Evolutionary conservation across 2,888 invertebrate species (phyloP), one percentile per base, ranked within the genome.

Genomic region (Smittia aterrima): DNA sequence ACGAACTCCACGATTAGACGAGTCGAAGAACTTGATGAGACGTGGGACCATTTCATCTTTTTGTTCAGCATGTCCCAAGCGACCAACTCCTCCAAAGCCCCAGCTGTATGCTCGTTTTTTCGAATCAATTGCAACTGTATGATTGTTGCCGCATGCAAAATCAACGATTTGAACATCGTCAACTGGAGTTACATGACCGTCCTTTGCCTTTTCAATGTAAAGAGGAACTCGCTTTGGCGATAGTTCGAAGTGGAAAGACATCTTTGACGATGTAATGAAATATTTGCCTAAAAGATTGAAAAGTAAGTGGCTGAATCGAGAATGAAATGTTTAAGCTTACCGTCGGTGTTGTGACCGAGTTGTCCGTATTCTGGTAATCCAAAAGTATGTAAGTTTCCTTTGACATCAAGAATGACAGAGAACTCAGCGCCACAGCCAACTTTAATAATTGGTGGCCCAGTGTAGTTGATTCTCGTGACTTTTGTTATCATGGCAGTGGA

Each of bases 41-140:
- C 92, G 85, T 25, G 91, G 91, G 54, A 95, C 92, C 83, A 92
- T 86, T 83, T 97, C 96, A 82, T 97, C 96, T 80, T 93, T 93
- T 75, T 90, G 95, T 79, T 95, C 96, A 6, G 95, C 92, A 84
- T 97, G 96, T 0, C 96, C 97, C 13, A 97, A 85, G 1, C 97
- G 89, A 0, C 96, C 96, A 79, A 96, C 94, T 0, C 96, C 97
- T 11, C 96, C 96, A 82, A 96, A 97, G 20, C 97, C 96, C 96
- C 96, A 97, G 72, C 95, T 94, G 83, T 88, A 97, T 0, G 93
- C 92, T 11, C 96, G 88, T 82, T 92, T 94, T 81, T 91, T 91
- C 0, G 92, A 90, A 80, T 97, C 96, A 77, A 95, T 88, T 0
- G 93, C 93, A 66, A 93, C 96, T 64, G 94, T 92, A 79, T 97